These are phyloP conservation scores for Poeciliopsis presidionis DNA, from an alignment of 2,797 vertebrate species.

Conservation along the genomic window DNA sequence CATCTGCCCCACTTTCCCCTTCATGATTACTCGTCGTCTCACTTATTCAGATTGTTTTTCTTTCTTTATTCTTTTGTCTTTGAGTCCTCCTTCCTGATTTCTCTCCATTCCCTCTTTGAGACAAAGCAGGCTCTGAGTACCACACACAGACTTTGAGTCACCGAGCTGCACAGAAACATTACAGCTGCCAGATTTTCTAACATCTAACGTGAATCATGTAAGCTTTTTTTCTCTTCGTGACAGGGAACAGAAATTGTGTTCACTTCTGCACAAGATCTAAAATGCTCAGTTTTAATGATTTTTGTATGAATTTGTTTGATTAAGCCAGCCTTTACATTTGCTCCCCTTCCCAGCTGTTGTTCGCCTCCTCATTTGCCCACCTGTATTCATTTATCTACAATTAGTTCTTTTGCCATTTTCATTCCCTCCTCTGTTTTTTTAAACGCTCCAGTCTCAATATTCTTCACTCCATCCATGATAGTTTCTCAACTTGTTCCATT, in stretches of 20 bases:
- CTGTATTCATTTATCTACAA: too few species aligned
- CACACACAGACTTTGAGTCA: constrained; percentile 80
- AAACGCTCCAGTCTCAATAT: too few species aligned
- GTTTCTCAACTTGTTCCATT: too few species aligned
- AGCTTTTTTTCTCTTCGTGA: constrained; percentile 38
- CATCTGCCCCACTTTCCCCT: constrained; percentile 66
- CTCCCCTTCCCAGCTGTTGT: too few species aligned
- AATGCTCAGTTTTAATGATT: background rate
- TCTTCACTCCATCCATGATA: too few species aligned
- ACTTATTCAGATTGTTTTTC: constrained; percentile 16
- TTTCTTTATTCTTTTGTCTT: constrained; percentile 40
- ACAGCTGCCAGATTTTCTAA: constrained; percentile 74
- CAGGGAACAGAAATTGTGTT: background rate
- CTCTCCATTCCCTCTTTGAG: constrained; percentile 51
- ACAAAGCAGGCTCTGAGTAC: constrained; percentile 70
- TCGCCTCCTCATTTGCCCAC: too few species aligned
- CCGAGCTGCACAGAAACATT: constrained; percentile 45
- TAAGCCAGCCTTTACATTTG: background rate
- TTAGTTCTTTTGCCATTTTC: too few species aligned
- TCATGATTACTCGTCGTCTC: constrained; percentile 26
- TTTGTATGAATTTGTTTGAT: background rate
- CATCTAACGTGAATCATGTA: constrained; percentile 67
- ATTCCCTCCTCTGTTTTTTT: too few species aligned
- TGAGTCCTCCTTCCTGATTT: constrained; percentile 44
- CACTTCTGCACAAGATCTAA: background rate